These are phyloP conservation scores for Hapalemur alaotrensis DNA, from an alignment of 2,797 vertebrate species.

Conservation along the genomic window DNA sequence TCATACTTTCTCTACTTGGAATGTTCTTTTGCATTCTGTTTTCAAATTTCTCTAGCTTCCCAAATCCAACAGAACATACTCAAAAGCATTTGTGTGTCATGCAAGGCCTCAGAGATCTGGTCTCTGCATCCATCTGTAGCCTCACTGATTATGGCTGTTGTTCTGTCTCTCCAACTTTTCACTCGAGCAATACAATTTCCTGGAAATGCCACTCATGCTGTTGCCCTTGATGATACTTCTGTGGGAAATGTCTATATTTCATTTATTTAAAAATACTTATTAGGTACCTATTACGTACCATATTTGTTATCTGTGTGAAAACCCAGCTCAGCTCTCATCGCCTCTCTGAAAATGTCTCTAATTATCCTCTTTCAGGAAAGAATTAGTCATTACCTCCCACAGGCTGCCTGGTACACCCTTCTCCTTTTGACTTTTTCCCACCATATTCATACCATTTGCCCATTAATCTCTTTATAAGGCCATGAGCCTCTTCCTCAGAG, in stretches of 20 bases:
- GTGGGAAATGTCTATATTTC: neutral
- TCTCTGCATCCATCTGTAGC: neutral
- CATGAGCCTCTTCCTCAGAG: neutral
- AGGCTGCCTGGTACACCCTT: neutral
- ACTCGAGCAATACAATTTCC: neutral
- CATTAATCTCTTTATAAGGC: neutral
- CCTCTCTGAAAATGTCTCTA: neutral
- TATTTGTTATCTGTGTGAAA: neutral
- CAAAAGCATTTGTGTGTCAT: neutral
- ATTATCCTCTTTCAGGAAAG: neutral
- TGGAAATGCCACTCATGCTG: neutral
- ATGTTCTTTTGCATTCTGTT: neutral
- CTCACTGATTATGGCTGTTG: neutral
- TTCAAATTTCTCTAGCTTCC: neutral
- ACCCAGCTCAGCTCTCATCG: neutral
- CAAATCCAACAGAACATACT: neutral
- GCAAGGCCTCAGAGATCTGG: neutral
- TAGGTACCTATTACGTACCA: neutral
- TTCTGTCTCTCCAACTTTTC: neutral
- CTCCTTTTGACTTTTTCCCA: neutral
- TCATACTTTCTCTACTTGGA: neutral
- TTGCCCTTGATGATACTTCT: neutral
- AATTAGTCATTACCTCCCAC: neutral
- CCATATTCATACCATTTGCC: neutral
- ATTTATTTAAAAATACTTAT: neutral